Conservation (phyloP, 2,113 vertebrate genomes). For the Heterotis niloticus region DNA sequence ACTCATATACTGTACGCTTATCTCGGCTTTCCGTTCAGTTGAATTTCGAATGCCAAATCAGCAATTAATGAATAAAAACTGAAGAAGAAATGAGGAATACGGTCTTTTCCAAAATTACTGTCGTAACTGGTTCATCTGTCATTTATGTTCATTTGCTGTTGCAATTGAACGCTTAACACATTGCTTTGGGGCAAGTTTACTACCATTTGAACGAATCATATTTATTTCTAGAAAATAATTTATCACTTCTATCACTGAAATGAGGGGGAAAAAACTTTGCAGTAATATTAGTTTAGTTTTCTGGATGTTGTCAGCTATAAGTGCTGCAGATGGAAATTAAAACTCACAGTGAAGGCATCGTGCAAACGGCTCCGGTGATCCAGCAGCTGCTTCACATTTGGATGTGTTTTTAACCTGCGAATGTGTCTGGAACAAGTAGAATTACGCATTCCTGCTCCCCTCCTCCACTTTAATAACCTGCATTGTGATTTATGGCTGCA, state of each 20-base stretch:
- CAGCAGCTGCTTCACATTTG: slow-evolving; percentile 67
- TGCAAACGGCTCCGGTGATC: slow-evolving; percentile 57
- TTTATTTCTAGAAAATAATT: not conserved
- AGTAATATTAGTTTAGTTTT: slow-evolving; percentile 57
- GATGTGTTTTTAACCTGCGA: slow-evolving; percentile 54
- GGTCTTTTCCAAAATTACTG: not conserved
- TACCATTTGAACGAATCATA: slow-evolving; percentile 5
- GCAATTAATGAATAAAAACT: too few species aligned
- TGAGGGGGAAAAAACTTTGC: not conserved
- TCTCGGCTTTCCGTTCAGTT: not conserved
- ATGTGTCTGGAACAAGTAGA: slow-evolving; percentile 55
- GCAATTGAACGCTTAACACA: not conserved
- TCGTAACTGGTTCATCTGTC: not conserved
- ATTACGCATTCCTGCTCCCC: slow-evolving; percentile 46
- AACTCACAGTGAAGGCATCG: slow-evolving; percentile 58
- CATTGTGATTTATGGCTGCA: slow-evolving; percentile 70
- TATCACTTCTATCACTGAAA: not conserved
- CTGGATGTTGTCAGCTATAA: slow-evolving; percentile 54
- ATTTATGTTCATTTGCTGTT: not conserved
- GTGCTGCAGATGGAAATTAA: slow-evolving; percentile 68
- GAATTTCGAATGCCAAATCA: too few species aligned
- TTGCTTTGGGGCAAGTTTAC: not conserved
- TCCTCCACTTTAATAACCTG: slow-evolving; percentile 57
- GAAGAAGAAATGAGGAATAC: too few species aligned
- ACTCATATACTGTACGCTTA: too few species aligned